Conservation (phyloP, 1,140 invertebrate genomes). For the Neelides sp. region DNA sequence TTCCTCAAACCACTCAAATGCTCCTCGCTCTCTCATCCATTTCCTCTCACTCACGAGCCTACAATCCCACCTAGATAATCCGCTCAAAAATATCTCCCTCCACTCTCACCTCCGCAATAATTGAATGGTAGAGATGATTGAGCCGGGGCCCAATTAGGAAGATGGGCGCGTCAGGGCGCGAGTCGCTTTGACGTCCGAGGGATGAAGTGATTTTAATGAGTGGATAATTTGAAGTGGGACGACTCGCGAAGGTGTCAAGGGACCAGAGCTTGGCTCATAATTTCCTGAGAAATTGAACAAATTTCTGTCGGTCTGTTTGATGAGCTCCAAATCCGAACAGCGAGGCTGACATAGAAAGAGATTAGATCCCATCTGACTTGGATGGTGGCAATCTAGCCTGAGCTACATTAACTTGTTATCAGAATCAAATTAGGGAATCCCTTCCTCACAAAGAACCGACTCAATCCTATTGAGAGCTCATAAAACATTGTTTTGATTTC, state of each 20-base stretch:
- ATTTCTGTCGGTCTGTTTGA: constrained; percentile 19
- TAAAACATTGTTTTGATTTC: constrained; percentile 21
- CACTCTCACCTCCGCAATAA: no score
- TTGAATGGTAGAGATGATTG: no score
- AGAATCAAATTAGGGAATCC: constrained; percentile 29
- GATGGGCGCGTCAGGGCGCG: no score
- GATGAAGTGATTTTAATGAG: no score
- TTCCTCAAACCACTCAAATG: constrained; percentile 10
- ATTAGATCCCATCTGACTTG: constrained; percentile 22
- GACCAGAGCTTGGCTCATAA: no score
- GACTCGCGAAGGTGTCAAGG: no score
- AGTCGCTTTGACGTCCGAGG: no score
- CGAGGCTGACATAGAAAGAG: constrained; percentile 22
- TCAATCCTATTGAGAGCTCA: constrained; percentile 20
- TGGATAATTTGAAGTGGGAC: no score
- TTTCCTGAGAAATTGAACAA: constrained; percentile 17
- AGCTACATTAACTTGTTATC: constrained; percentile 31
- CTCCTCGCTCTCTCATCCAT: constrained; percentile 8
- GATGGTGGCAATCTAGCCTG: constrained; percentile 25
- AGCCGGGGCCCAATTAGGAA: no score
- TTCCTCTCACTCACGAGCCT: constrained; percentile 6
- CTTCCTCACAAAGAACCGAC: constrained; percentile 10
- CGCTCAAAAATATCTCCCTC: no score
- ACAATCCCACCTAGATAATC: no score
- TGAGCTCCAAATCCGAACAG: constrained; percentile 7